phyloP scores from a whole-genome alignment of 1,140 invertebrate genomes.

The Drosophila pruinosa region DNA sequence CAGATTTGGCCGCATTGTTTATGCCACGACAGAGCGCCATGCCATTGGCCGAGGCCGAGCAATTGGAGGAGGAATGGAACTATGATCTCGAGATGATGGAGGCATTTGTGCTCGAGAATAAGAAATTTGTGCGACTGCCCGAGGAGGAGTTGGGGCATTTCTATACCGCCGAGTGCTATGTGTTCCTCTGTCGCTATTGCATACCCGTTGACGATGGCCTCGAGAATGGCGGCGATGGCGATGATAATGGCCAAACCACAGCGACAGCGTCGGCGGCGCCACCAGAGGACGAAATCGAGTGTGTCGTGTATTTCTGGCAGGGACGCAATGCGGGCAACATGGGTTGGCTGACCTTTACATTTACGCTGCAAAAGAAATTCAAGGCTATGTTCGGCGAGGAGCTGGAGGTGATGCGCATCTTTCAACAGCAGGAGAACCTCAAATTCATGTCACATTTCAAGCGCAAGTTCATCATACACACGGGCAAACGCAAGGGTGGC shows the following conservation, averaged over 20 bases:
- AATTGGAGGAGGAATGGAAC: constrained; percentile 97
- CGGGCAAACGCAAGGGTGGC: constrained; percentile 93
- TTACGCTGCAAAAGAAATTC: constrained; percentile 98
- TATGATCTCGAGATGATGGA: constrained; percentile 98
- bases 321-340: constrained; percentile 98
- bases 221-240: constrained; percentile 78
- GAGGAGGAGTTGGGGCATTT: constrained; percentile 97
- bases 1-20: constrained; percentile 97
- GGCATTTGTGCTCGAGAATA: constrained; percentile 98
- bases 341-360: constrained; percentile 99
- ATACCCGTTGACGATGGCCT: constrained; percentile 84
- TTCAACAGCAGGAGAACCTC: constrained; percentile 99
- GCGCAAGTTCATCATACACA: constrained; percentile 96
- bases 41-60: constrained; percentile 92
- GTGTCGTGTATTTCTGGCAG: constrained; percentile 99
- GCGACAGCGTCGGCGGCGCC: constrained; percentile 59
- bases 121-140: constrained; percentile 97
- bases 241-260: constrained; percentile 31
- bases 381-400: constrained; percentile 97
- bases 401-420: constrained; percentile 97
- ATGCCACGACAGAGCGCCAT: constrained; percentile 96
- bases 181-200: constrained; percentile 98
- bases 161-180: constrained; percentile 98
- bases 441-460: constrained; percentile 99
- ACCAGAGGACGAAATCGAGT: constrained; percentile 95